phyloP scores from a whole-genome alignment of 1,140 invertebrate species.

The Magallana ariakensis region DNA sequence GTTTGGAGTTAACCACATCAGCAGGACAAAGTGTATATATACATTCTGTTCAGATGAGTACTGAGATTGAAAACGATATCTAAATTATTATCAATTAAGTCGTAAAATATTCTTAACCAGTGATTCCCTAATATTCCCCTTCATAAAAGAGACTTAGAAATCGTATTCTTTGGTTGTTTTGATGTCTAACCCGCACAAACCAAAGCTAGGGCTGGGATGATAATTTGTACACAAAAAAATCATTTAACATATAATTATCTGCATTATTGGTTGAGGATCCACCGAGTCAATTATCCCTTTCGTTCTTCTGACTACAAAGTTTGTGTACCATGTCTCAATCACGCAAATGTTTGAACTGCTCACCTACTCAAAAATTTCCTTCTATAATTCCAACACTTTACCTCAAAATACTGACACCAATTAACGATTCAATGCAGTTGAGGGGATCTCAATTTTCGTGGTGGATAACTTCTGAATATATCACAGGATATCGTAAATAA shows the following conservation, averaged over 20 bases:
- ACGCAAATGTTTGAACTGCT: constrained; percentile 9
- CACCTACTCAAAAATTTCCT: constrained; percentile 19
- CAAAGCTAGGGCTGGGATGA: background rate
- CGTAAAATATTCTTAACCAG: constrained; percentile 4
- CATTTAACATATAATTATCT: constrained; percentile 36
- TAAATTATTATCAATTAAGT: constrained; percentile 35
- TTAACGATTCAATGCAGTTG: constrained; percentile 6
- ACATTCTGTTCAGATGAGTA: constrained; percentile 22
- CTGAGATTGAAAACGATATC: constrained; percentile 1
- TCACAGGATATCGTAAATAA: constrained; percentile 16
- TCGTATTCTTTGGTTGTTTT: background rate
- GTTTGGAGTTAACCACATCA: background rate
- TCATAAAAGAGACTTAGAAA: background rate
- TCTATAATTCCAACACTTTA: background rate
- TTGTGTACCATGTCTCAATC: constrained; percentile 26
- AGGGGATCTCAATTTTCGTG: background rate
- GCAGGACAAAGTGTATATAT: background rate
- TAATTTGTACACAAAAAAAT: constrained; percentile 30
- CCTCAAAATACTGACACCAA: constrained; percentile 8
- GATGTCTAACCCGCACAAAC: constrained; percentile 4
- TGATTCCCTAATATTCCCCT: background rate
- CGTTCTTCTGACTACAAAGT: background rate
- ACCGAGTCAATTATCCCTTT: background rate
- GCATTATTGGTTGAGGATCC: constrained; percentile 1
- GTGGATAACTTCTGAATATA: background rate